Evolutionary conservation across 2,797 vertebrate genomes (phyloP).

Genomic region (Distichodus sexfasciatus): DNA sequence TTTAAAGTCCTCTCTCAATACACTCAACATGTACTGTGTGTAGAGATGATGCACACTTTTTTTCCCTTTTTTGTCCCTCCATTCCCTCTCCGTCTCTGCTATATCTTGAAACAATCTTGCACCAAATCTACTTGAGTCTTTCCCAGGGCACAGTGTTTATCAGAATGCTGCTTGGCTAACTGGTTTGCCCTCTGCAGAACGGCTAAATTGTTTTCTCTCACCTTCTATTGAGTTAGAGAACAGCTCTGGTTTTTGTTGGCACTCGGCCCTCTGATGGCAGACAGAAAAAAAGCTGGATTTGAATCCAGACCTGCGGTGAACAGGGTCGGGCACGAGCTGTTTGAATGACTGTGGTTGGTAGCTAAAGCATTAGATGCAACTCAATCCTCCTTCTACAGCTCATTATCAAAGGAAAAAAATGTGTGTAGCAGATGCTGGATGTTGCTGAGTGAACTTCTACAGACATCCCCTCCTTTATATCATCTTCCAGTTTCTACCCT

Average conservation of each 20-base stretch:
- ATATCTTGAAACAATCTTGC: not conserved
- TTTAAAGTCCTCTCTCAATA: conserved; percentile 23
- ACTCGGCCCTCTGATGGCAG: not conserved
- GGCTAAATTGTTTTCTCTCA: conserved; percentile 68
- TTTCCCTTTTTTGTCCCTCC: conserved; percentile 35
- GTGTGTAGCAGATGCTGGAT: not conserved
- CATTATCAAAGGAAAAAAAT: not conserved
- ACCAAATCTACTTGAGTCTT: not conserved
- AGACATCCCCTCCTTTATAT: not conserved
- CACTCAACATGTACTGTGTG: conserved; percentile 2
- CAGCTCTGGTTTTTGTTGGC: conserved; percentile 63
- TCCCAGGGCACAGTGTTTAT: conserved; percentile 52
- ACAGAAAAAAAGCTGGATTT: not conserved
- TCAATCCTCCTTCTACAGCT: not conserved
- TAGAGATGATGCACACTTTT: conserved; percentile 37
- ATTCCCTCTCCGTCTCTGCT: not conserved
- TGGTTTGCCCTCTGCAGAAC: conserved; percentile 67
- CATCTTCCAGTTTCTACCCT: not conserved
- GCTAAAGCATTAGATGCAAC: not conserved
- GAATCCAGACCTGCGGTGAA: not conserved
- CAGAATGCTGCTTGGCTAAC: conserved; percentile 53
- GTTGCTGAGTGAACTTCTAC: not conserved
- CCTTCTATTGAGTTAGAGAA: conserved; percentile 68
- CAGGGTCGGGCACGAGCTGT: not conserved
- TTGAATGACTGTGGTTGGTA: conserved; percentile 6